Evolutionary conservation across 2,888 invertebrate species (phyloP).

Genomic region (Melanostoma scalare): DNA sequence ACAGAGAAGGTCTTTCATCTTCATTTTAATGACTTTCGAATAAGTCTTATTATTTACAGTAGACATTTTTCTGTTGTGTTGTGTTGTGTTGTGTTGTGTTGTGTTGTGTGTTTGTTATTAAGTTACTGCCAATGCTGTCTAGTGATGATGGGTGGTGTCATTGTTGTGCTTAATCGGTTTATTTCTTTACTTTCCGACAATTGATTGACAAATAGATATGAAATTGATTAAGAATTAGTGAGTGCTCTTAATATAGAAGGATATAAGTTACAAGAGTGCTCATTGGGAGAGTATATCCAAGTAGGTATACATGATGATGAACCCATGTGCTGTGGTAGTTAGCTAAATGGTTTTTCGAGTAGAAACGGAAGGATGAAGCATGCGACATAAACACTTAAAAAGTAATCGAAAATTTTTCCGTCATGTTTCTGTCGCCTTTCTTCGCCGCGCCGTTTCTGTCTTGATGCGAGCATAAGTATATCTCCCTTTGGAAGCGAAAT

Average conservation of each 20-base stretch:
- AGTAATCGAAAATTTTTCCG: background rate
- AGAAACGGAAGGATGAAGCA: slow-evolving; percentile 10
- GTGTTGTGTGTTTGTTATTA: slow-evolving; percentile 15
- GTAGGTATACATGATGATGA: too few species aligned
- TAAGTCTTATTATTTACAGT: slow-evolving; percentile 28
- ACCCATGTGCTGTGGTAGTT: slow-evolving; percentile 28
- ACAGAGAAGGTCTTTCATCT: slow-evolving; percentile 22
- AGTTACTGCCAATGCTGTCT: slow-evolving; percentile 12
- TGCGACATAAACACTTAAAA: slow-evolving; percentile 18
- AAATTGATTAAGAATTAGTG: slow-evolving; percentile 35
- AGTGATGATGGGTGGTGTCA: background rate
- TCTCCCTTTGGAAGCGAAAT: too few species aligned
- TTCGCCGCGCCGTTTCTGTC: background rate
- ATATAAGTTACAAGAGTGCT: slow-evolving; percentile 44
- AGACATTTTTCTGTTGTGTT: slow-evolving; percentile 21
- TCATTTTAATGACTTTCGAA: slow-evolving; percentile 40
- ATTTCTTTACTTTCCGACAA: slow-evolving; percentile 38
- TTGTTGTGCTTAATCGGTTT: slow-evolving; percentile 28
- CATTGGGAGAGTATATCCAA: too few species aligned
- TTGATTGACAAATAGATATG: slow-evolving; percentile 46
- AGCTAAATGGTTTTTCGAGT: slow-evolving; percentile 12
- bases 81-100: background rate
- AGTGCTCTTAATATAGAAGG: slow-evolving; percentile 14
- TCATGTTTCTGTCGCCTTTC: slow-evolving; percentile 4
- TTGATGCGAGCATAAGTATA: too few species aligned